Evolutionary conservation across 2,888 invertebrate species (phyloP).

Genomic region (Dryobotodes eremita): DNA sequence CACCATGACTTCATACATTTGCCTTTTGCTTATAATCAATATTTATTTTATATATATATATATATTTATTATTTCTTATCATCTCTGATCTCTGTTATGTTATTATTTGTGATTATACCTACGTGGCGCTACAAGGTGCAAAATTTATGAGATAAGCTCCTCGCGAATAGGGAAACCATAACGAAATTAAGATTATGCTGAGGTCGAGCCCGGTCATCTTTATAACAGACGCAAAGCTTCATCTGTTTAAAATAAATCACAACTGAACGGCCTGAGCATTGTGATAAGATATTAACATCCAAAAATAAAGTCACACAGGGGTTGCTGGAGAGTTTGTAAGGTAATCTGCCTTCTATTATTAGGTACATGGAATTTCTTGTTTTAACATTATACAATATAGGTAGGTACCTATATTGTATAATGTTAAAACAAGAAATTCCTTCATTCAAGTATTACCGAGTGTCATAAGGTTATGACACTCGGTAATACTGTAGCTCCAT

Average conservation of each 20-base stretch:
- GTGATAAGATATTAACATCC: constrained; percentile 11
- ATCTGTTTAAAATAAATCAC: constrained; percentile 33
- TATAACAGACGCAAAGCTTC: constrained; percentile 24
- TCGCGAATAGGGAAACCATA: constrained; percentile 47
- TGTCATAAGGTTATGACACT: too few species aligned
- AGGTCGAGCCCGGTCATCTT: constrained; percentile 52
- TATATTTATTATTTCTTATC: too few species aligned
- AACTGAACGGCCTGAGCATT: background rate
- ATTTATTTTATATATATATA: too few species aligned
- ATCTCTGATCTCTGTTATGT: constrained; percentile 32
- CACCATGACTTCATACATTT: constrained; percentile 12
- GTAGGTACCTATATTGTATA: too few species aligned
- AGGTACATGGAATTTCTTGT: too few species aligned
- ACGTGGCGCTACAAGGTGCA: constrained; percentile 36
- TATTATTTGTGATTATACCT: constrained; percentile 30
- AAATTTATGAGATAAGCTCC: constrained; percentile 54
- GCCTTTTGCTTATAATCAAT: background rate
- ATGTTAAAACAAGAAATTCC: too few species aligned
- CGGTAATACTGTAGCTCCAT: too few species aligned
- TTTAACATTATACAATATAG: too few species aligned
- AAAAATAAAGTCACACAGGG: background rate
- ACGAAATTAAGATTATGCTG: constrained; percentile 53
- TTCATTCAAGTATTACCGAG: too few species aligned
- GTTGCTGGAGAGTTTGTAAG: background rate
- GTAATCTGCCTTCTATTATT: background rate